Conservation (phyloP, 1,140 invertebrate genomes). For the Cydia strobilella region DNA sequence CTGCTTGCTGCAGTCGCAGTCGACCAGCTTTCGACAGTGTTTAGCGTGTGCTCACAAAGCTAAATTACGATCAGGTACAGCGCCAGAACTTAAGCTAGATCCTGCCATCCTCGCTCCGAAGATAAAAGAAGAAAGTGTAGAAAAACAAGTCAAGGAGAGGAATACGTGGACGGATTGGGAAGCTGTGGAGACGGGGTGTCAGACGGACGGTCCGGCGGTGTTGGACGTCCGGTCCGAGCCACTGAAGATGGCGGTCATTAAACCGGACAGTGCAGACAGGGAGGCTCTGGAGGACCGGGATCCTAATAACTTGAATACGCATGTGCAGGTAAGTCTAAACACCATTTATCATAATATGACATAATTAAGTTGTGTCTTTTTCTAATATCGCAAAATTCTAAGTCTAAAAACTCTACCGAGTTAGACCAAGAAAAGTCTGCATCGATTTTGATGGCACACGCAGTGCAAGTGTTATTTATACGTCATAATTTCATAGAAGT, state of each 20-base stretch:
- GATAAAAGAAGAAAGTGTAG: conserved; percentile 13
- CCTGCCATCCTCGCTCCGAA: conserved; percentile 39
- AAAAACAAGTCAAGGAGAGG: not conserved
- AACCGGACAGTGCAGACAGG: conserved; percentile 70
- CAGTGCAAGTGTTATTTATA: too few species aligned
- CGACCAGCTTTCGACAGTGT: conserved; percentile 45
- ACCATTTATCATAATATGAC: too few species aligned
- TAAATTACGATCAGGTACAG: conserved; percentile 55
- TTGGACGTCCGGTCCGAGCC: conserved; percentile 1
- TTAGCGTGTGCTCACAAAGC: conserved; percentile 46
- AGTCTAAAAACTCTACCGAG: too few species aligned
- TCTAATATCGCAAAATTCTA: too few species aligned
- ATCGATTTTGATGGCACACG: too few species aligned
- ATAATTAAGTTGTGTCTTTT: too few species aligned
- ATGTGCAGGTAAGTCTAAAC: conserved; percentile 86
- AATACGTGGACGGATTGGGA: conserved; percentile 21
- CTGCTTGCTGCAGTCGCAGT: conserved; percentile 40
- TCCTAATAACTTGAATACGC: conserved; percentile 85
- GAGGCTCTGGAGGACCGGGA: conserved; percentile 85
- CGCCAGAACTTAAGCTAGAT: conserved; percentile 48
- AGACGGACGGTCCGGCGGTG: conserved; percentile 2
- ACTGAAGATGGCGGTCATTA: conserved; percentile 45
- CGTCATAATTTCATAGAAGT: too few species aligned
- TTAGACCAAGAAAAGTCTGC: too few species aligned
- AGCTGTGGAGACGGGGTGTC: conserved; percentile 12